Conservation (phyloP, 2,797 vertebrate species). For the Alcedo atthis region DNA sequence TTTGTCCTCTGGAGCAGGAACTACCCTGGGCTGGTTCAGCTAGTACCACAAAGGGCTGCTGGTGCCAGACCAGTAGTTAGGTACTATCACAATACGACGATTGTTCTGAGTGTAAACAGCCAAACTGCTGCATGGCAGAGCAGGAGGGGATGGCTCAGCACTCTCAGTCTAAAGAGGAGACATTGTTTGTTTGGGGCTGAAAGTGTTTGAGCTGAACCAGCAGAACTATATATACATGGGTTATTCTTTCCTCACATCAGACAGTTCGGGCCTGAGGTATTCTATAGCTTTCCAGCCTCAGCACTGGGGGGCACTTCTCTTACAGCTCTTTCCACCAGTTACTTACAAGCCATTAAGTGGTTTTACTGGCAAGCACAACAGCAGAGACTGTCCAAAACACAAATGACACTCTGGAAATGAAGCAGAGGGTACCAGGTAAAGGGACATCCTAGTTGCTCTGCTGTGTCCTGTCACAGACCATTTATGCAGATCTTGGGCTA, state of each 20-base stretch:
- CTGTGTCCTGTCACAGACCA: background rate
- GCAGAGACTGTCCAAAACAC: background rate
- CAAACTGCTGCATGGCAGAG: background rate
- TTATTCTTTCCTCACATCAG: background rate
- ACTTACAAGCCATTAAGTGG: background rate
- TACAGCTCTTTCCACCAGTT: background rate
- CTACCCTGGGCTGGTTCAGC: background rate
- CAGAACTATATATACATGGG: background rate
- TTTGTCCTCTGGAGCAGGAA: background rate
- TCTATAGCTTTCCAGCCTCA: background rate
- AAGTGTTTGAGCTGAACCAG: background rate
- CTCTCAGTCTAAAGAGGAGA: background rate
- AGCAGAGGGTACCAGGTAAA: background rate
- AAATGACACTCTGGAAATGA: background rate
- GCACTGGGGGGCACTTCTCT: background rate
- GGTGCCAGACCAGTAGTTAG: background rate
- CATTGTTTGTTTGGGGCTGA: background rate
- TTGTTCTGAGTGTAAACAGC: background rate
- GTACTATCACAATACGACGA: background rate
- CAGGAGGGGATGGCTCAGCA: background rate
- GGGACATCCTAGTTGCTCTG: background rate
- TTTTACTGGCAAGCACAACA: background rate
- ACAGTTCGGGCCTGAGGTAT: background rate
- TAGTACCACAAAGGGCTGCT: background rate
- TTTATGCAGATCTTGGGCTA: background rate